Base-by-base conservation (phyloP, 2,113 vertebrate genomes). In the Ciconia boyciana region DNA sequence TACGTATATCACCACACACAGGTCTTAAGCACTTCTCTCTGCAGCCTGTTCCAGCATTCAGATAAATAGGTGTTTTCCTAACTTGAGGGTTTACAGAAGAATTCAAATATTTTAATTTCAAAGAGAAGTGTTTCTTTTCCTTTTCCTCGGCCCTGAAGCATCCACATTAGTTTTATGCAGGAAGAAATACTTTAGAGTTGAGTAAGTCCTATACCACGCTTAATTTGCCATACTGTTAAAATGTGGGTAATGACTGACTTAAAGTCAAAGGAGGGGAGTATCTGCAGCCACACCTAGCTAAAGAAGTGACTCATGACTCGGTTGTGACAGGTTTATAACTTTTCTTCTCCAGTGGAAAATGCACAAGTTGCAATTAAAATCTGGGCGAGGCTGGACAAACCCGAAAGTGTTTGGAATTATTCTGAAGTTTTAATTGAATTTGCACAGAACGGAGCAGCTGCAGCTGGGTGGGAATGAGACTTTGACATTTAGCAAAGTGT, bases 361-460 rank as follows among this genome's bases (percentile, higher is more conserved):
- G 26, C 34, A 36, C 44, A 83, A 66, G 52, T 83, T 89, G 60
- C 88, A 97, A 89, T 91, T 97, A 95, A 93, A 76, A 84, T 4
- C 65, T 93, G 94, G 95, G 95, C 43, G 95, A 94, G 96, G 94
- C 93, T 52, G 57, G 90, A 72, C 92, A 83, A 96, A 95, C 91
- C 96, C 94, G 4, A 22, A 26, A 83, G 51, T 9, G 69, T 44
- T 89, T 72, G 91, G 93, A 92, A 60, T 75, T 70, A 44, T 39
- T 82, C 57, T 22, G 32, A 54, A 71, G 68, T 70, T 90, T 43
- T 34, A 36, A 51, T 25, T 76, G 86, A 84, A 66, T 60, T 0
- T 44, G 77, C 83, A 69, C 3, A 16, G 88, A 86, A 64, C 0
- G 2, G 74, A 94, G 87, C 84, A 83, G 83, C 74, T 77, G 34